Evolutionary conservation across 1,140 invertebrate genomes (phyloP).

Genomic region (Euura saliciscinereae): DNA sequence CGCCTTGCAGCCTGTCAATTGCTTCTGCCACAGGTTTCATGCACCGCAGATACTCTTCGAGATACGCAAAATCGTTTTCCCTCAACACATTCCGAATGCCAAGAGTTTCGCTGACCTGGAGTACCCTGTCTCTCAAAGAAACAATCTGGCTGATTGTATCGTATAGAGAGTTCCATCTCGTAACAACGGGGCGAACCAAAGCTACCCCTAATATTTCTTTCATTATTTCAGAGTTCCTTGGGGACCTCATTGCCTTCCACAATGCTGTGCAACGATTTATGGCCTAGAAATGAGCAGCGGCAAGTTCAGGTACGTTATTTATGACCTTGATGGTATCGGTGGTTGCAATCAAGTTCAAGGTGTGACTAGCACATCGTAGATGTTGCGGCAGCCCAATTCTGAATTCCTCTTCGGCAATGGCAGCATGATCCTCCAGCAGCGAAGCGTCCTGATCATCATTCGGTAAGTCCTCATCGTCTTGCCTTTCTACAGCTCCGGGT

Average conservation of each 20-base stretch:
- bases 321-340: constrained; percentile 10
- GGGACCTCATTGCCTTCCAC: constrained; percentile 16
- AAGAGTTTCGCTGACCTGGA: neutral
- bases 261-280: constrained; percentile 8
- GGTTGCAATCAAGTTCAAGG: constrained; percentile 17
- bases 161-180: constrained; percentile 23
- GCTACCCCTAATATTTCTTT: constrained; percentile 5
- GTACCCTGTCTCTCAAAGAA: constrained; percentile 13
- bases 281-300: constrained; percentile 4
- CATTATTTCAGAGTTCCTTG: constrained; percentile 3
- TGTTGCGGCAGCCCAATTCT: constrained; percentile 1
- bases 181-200: constrained; percentile 9
- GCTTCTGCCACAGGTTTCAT: constrained; percentile 23
- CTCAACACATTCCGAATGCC: neutral
- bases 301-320: neutral
- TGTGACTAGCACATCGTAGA: constrained; percentile 19
- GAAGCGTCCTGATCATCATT: neutral
- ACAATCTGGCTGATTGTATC: constrained; percentile 17
- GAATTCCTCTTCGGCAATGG: neutral
- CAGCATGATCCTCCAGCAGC: constrained; percentile 7
- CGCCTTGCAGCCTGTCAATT: constrained; percentile 21
- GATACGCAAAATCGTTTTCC: constrained; percentile 11
- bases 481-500: neutral
- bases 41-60: constrained; percentile 10
- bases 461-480: neutral